These are phyloP conservation scores for Rattus rattus DNA, from an alignment of 2,113 vertebrate genomes.

Conservation along the genomic window DNA sequence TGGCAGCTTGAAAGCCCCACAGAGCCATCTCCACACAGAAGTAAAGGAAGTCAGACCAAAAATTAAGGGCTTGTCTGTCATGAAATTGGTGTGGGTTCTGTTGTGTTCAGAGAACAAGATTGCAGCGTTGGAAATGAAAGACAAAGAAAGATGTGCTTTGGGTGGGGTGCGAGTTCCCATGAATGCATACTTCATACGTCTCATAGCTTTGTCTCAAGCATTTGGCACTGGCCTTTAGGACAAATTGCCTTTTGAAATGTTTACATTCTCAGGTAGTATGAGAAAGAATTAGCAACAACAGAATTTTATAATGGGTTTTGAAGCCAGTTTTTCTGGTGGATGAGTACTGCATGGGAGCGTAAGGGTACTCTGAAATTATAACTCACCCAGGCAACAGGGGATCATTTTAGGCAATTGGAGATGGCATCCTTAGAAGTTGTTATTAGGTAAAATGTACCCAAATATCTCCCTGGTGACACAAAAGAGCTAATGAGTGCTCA, in stretches of 20 bases:
- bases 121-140: background rate
- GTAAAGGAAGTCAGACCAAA: constrained; percentile 20
- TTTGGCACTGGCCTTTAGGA: constrained; percentile 25
- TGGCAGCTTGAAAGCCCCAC: constrained; percentile 61
- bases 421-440: constrained; percentile 48
- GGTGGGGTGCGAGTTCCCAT: background rate
- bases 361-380: constrained; percentile 43
- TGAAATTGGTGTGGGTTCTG: background rate
- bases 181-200: background rate
- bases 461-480: constrained; percentile 30
- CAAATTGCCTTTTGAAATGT: constrained; percentile 7
- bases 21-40: constrained; percentile 35
- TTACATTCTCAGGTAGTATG: background rate
- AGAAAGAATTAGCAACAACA: constrained; percentile 36
- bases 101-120: constrained; percentile 59
- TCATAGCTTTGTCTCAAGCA: background rate
- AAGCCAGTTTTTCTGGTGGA: constrained; percentile 44
- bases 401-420: constrained; percentile 70
- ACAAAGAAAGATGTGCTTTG: background rate
- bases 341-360: background rate
- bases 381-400: constrained; percentile 59
- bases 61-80: constrained; percentile 33
- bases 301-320: background rate
- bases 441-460: constrained; percentile 52
- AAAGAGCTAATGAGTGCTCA: constrained; percentile 49